Evolutionary conservation across 2,888 invertebrate genomes (phyloP).

Genomic region (Nymphalis polychloros): DNA sequence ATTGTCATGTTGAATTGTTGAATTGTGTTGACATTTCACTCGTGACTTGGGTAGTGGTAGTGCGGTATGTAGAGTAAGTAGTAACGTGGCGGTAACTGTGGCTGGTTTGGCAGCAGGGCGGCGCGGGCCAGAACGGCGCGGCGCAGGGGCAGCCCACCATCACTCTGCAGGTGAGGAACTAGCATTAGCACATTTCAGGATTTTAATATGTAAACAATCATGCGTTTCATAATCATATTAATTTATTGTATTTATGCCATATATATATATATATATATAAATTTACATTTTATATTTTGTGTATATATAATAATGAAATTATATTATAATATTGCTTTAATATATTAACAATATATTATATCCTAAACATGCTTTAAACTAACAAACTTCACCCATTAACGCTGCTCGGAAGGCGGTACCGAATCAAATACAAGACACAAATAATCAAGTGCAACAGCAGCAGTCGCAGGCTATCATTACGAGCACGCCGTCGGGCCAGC

Average conservation of each 20-base stretch:
- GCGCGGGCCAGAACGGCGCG: slow-evolving; percentile 55
- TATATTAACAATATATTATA: background rate
- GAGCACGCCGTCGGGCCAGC: slow-evolving; percentile 88
- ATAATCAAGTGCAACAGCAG: slow-evolving; percentile 58
- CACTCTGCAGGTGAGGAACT: slow-evolving; percentile 68
- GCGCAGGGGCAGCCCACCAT: slow-evolving; percentile 66
- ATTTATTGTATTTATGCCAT: too few species aligned
- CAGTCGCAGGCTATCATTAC: slow-evolving; percentile 85
- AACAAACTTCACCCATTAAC: slow-evolving; percentile 25
- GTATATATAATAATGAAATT: too few species aligned
- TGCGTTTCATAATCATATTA: too few species aligned
- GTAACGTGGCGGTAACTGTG: background rate
- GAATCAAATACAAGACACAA: slow-evolving; percentile 68
- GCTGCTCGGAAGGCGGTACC: slow-evolving; percentile 76
- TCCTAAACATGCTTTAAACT: background rate
- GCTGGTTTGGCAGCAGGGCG: slow-evolving; percentile 52
- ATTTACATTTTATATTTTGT: too few species aligned
- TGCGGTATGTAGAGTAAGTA: background rate
- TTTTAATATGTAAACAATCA: too few species aligned
- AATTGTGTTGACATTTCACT: background rate
- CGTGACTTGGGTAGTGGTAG: background rate
- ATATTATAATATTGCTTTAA: too few species aligned
- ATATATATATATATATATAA: too few species aligned
- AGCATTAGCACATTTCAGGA: background rate
- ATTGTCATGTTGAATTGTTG: background rate